Evolutionary conservation across 2,888 invertebrate species (phyloP).

Genomic region (Hirtodrosophila alboralis): DNA sequence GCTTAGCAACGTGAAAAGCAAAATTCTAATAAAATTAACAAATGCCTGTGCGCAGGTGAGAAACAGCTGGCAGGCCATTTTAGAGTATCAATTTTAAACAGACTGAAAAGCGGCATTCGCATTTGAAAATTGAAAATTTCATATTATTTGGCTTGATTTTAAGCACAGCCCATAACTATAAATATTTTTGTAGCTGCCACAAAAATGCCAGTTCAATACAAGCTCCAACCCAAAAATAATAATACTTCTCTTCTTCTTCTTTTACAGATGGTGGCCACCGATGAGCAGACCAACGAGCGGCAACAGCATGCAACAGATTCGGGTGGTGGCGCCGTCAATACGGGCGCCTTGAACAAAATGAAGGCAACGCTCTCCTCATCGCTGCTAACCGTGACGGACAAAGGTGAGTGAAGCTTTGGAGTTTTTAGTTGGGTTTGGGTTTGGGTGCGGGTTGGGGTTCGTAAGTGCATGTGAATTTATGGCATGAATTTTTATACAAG

Average conservation of each 20-base stretch:
- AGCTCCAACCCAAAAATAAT: slow-evolving; percentile 56
- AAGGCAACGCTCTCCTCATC: slow-evolving; percentile 92
- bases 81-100: slow-evolving; percentile 35
- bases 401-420: slow-evolving; percentile 85
- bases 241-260: slow-evolving; percentile 16
- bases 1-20: slow-evolving; percentile 27
- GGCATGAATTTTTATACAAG: slow-evolving; percentile 65
- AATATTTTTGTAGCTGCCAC: slow-evolving; percentile 57
- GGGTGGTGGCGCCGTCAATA: slow-evolving; percentile 84
- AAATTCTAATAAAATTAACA: slow-evolving; percentile 63
- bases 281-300: slow-evolving; percentile 86
- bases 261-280: slow-evolving; percentile 92
- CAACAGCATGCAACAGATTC: slow-evolving; percentile 83
- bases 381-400: slow-evolving; percentile 92
- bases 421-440: neutral
- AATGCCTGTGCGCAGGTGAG: slow-evolving; percentile 30
- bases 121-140: slow-evolving; percentile 33
- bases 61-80: slow-evolving; percentile 29
- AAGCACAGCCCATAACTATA: slow-evolving; percentile 45
- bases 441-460: slow-evolving; percentile 3
- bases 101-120: slow-evolving; percentile 7
- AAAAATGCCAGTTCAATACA: slow-evolving; percentile 52
- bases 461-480: slow-evolving; percentile 68
- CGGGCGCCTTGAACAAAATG: slow-evolving; percentile 90
- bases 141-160: slow-evolving; percentile 32